Percentiles rank a stretch among this genome's conserved stretches.
phyloP scores from a whole-genome alignment of 2,888 invertebrate genomes.

The Sceliomorpha sp. region DNA sequence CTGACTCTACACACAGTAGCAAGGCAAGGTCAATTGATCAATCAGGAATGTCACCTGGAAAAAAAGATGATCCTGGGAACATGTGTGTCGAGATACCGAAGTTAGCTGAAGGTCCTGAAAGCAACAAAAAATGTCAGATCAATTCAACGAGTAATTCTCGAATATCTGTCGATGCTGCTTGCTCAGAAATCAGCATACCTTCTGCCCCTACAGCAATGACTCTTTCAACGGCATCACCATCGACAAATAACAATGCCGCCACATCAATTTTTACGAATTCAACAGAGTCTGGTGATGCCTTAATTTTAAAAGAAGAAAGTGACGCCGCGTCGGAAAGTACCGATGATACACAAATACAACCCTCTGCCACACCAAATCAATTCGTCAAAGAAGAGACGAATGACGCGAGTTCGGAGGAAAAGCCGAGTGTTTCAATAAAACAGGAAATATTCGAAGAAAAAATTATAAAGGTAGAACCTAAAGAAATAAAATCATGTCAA shows the following conservation, averaged over 20 bases:
- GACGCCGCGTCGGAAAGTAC: too few relatives aligned
- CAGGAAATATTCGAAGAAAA: slow-evolving; percentile 60
- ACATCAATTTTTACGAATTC: too few relatives aligned
- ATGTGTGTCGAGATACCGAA: slow-evolving; percentile 72
- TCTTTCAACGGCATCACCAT: too few relatives aligned
- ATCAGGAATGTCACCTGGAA: slow-evolving; percentile 54
- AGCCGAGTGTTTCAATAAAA: slow-evolving; percentile 53
- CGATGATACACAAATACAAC: slow-evolving; percentile 11
- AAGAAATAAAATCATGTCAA: slow-evolving; percentile 37
- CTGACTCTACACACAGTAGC: slow-evolving; percentile 15
- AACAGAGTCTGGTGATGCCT: too few relatives aligned
- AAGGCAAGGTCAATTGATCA: slow-evolving; percentile 10
- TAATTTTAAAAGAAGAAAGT: too few relatives aligned
- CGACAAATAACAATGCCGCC: too few relatives aligned
- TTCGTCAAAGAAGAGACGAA: slow-evolving; percentile 24
- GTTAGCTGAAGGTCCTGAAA: slow-evolving; percentile 73
- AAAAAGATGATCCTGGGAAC: slow-evolving; percentile 67
- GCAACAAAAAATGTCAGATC: slow-evolving; percentile 67
- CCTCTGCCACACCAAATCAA: not conserved
- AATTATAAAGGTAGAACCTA: slow-evolving; percentile 36
- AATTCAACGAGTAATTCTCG: slow-evolving; percentile 77
- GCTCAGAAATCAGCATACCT: too few relatives aligned
- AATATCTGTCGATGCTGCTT: slow-evolving; percentile 76
- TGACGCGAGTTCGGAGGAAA: slow-evolving; percentile 36
- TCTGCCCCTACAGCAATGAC: too few relatives aligned